Evolutionary conservation across 2,113 vertebrate species (phyloP).

Genomic region (Hoplias malabaricus): DNA sequence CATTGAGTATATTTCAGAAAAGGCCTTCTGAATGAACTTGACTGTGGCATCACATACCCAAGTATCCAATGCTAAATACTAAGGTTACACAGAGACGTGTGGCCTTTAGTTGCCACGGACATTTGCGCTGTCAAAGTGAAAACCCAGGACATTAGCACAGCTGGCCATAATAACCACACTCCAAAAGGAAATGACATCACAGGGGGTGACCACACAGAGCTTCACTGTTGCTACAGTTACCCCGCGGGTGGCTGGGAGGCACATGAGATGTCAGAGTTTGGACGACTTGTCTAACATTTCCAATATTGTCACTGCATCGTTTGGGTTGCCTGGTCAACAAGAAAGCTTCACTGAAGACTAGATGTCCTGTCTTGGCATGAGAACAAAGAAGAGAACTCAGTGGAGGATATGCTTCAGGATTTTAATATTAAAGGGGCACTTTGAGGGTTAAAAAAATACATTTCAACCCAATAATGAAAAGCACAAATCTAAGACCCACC

Average conservation of each 20-base stretch:
- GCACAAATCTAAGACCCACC: no score
- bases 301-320: conserved; percentile 22
- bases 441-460: no score
- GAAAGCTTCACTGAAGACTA: not conserved
- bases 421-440: not conserved
- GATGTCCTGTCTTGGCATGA: not conserved
- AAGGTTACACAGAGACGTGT: conserved; percentile 25
- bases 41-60: not conserved
- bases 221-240: conserved; percentile 8
- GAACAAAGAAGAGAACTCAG: not conserved
- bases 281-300: conserved; percentile 23
- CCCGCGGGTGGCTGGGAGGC: not conserved
- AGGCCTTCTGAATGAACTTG: not conserved
- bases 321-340: conserved; percentile 5
- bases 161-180: not conserved
- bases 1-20: not conserved
- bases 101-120: conserved; percentile 27
- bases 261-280: not conserved
- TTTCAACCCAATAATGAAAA: no score
- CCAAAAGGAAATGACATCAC: not conserved
- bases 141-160: not conserved
- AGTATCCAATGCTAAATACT: not conserved
- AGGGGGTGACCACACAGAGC: conserved; percentile 7
- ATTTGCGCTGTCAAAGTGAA: conserved; percentile 9
- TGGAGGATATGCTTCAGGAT: no score